Evolutionary conservation across 2,888 invertebrate genomes (phyloP).

Genomic region (Diplazon laetatorius): DNA sequence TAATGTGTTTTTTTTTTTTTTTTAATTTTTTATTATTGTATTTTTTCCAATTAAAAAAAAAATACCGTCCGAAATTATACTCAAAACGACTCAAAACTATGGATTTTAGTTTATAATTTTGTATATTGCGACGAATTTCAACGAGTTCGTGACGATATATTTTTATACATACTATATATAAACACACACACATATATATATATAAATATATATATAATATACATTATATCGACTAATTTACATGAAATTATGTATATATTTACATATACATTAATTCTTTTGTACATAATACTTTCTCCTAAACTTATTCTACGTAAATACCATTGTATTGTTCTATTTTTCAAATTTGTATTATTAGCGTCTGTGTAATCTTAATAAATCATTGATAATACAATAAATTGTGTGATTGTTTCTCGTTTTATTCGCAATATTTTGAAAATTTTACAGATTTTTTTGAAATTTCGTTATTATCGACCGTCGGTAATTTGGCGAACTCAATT

Average conservation of each 20-base stretch:
- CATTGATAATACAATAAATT: conserved; percentile 49
- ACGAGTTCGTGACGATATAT: conserved; percentile 62
- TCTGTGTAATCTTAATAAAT: conserved; percentile 74
- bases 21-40: too few relatives aligned
- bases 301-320: conserved; percentile 77
- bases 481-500: too few relatives aligned
- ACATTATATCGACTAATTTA: conserved; percentile 67
- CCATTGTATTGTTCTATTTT: conserved; percentile 79
- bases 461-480: too few relatives aligned
- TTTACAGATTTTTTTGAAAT: too few relatives aligned
- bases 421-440: not conserved
- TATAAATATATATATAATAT: conserved; percentile 68
- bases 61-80: conserved; percentile 38
- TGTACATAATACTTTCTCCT: conserved; percentile 79
- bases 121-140: conserved; percentile 52
- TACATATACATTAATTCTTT: conserved; percentile 74
- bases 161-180: conserved; percentile 60
- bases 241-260: conserved; percentile 66
- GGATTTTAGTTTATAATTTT: conserved; percentile 15
- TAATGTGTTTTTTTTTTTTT: conserved; percentile 65
- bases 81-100: conserved; percentile 26
- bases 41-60: too few relatives aligned
- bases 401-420: not conserved
- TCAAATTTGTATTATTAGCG: conserved; percentile 80
- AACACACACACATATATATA: conserved; percentile 45